These are phyloP conservation scores for Aelia acuminata DNA, from an alignment of 2,888 invertebrate genomes.

Conservation along the genomic window DNA sequence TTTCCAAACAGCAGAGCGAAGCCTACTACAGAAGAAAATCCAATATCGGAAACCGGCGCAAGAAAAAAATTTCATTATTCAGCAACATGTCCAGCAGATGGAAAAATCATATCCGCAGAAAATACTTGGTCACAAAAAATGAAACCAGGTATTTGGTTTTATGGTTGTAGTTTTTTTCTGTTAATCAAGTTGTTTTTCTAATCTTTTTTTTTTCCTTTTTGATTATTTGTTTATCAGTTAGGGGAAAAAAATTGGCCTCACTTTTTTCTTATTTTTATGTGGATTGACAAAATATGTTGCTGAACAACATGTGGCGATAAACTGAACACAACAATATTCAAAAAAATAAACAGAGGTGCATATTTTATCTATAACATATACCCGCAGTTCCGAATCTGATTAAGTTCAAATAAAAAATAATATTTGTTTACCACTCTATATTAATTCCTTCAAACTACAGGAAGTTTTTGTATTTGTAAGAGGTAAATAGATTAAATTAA, in stretches of 20 bases:
- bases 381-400: too few species aligned
- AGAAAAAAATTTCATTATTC: slow-evolving; percentile 30
- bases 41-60: not conserved
- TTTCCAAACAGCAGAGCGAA: not conserved
- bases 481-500: too few species aligned
- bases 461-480: too few species aligned
- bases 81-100: slow-evolving; percentile 6
- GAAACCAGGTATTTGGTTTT: not conserved
- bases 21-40: not conserved
- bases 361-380: too few species aligned
- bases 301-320: too few species aligned
- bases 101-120: slow-evolving; percentile 23
- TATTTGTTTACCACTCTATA: too few species aligned
- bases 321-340: too few species aligned
- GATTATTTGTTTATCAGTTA: too few species aligned
- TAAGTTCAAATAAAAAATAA: too few species aligned
- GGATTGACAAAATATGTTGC: too few species aligned
- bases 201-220: not conserved
- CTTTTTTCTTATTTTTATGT: not conserved
- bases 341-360: too few species aligned
- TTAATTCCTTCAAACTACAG: too few species aligned
- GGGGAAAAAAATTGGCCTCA: not conserved
- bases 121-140: not conserved
- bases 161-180: not conserved
- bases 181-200: not conserved